Conservation (phyloP, 1,140 invertebrate genomes). For the Cyclargus thomasi region DNA sequence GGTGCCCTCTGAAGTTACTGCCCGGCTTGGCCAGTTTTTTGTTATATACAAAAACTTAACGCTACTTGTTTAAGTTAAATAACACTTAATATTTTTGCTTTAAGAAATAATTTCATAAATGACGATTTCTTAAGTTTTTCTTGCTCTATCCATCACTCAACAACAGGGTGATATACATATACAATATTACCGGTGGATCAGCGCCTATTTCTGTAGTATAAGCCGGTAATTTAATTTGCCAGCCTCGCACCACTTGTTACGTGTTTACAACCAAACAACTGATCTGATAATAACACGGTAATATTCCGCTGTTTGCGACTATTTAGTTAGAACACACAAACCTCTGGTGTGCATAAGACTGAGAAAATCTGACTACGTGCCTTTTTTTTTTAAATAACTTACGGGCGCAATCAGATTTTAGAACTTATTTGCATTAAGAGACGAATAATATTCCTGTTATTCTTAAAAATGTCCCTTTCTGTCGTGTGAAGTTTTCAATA, state of each 20-base stretch:
- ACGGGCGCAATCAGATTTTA: too few species aligned
- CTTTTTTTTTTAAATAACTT: neutral
- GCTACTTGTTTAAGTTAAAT: too few species aligned
- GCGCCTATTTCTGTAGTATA: constrained; percentile 10
- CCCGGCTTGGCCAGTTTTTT: too few species aligned
- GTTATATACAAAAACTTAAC: too few species aligned
- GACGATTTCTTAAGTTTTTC: too few species aligned
- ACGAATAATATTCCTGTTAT: too few species aligned
- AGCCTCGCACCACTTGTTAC: neutral
- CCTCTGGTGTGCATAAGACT: neutral
- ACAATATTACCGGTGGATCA: neutral
- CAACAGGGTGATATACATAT: neutral
- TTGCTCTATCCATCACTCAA: neutral
- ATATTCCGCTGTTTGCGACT: constrained; percentile 4
- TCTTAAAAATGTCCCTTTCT: too few species aligned
- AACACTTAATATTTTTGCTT: too few species aligned
- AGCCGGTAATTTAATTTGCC: constrained; percentile 11
- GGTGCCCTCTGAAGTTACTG: too few species aligned
- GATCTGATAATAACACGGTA: constrained; percentile 12
- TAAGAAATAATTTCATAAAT: too few species aligned
- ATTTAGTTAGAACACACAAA: neutral
- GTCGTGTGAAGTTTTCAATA: too few species aligned
- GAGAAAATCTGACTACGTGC: neutral
- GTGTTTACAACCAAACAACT: neutral
- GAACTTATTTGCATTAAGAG: too few species aligned